phyloP scores from a whole-genome alignment of 2,797 vertebrate genomes.

The Epinephelus awoara region DNA sequence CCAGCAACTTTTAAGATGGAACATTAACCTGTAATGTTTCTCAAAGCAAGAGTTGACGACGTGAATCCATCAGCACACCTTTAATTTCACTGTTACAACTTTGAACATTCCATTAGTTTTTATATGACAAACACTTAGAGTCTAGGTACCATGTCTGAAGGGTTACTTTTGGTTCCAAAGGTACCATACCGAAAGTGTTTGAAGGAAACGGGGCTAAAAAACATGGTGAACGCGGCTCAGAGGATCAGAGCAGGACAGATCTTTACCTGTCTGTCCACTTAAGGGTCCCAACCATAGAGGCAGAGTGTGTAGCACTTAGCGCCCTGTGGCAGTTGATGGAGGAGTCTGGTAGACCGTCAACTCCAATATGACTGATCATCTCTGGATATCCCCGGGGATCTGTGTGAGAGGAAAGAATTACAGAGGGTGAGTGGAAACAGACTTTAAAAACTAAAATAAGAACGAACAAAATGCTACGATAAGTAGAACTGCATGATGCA shows the following conservation, averaged over 20 bases:
- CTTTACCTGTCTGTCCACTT: constrained; percentile 87
- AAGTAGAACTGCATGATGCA: neutral
- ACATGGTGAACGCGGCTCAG: neutral
- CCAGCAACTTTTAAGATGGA: no score
- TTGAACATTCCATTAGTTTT: no score
- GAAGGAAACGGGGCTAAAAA: neutral
- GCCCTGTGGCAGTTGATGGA: constrained; percentile 82
- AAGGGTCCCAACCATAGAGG: constrained; percentile 75
- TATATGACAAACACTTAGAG: no score
- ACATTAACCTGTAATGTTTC: no score
- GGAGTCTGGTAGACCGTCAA: constrained; percentile 77
- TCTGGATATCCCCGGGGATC: constrained; percentile 85
- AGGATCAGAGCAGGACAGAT: constrained; percentile 45
- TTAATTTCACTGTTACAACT: no score
- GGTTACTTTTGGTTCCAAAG: no score
- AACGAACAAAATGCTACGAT: neutral
- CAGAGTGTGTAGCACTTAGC: constrained; percentile 77
- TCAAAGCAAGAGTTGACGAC: no score
- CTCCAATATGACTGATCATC: constrained; percentile 71
- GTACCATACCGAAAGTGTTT: no score
- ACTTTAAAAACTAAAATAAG: neutral
- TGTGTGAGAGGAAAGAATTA: constrained; percentile 60
- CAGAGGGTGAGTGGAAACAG: neutral
- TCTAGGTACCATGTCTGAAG: no score
- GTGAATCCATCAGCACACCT: no score